Conservation (phyloP, 1,140 invertebrate genomes). For the Ceratosolen solmsi region DNA sequence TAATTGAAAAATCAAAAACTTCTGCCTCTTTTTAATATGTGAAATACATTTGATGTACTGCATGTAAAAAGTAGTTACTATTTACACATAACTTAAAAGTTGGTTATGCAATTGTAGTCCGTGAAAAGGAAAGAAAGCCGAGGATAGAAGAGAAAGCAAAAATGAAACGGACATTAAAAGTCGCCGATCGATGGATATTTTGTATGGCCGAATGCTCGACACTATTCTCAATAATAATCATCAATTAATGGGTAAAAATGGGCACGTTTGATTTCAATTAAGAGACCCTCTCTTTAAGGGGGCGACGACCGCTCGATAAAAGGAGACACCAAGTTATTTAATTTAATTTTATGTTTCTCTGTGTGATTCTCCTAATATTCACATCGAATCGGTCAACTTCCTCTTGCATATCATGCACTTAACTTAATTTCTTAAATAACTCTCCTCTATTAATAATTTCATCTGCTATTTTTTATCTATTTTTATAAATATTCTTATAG, state of each 20-base stretch:
- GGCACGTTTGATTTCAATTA: conserved; percentile 20
- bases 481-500: too few species aligned
- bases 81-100: too few species aligned
- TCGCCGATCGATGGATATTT: conserved; percentile 25
- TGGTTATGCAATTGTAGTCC: too few species aligned
- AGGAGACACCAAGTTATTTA: not conserved
- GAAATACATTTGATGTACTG: too few species aligned
- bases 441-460: not conserved
- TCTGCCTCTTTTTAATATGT: too few species aligned
- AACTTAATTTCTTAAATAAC: not conserved
- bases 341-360: conserved; percentile 10
- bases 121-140: not conserved
- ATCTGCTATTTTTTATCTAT: not conserved
- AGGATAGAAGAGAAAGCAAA: not conserved
- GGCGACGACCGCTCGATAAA: not conserved
- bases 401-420: conserved; percentile 8
- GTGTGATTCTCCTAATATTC: conserved; percentile 30
- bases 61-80: too few species aligned
- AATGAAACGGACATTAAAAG: not conserved
- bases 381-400: conserved; percentile 2
- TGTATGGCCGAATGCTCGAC: conserved; percentile 56
- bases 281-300: not conserved
- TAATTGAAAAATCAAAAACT: too few species aligned
- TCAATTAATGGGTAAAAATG: conserved; percentile 52
- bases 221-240: conserved; percentile 61